These are phyloP conservation scores for Hypsibius dujardini DNA, from an alignment of 1,140 invertebrate genomes.

Conservation along the genomic window DNA sequence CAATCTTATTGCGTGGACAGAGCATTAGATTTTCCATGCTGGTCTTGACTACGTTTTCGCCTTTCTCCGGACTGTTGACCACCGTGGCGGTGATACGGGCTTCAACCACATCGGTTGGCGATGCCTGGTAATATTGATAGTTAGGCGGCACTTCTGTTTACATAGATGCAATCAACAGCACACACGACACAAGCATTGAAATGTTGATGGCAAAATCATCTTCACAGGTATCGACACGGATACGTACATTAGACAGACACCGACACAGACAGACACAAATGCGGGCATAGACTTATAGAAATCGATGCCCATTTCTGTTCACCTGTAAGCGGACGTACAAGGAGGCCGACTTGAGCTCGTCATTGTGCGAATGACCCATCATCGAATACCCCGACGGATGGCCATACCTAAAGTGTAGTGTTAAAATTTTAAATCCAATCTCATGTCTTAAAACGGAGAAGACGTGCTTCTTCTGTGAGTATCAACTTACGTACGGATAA, in stretches of 20 bases:
- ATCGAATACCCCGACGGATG: background rate
- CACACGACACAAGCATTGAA: too few species aligned
- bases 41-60: background rate
- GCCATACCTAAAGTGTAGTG: background rate
- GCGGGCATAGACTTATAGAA: too few species aligned
- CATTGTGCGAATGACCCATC: background rate
- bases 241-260: too few species aligned
- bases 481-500: background rate
- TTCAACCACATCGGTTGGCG: background rate
- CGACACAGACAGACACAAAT: too few species aligned
- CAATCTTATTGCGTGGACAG: background rate
- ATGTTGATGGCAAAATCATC: too few species aligned
- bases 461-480: background rate
- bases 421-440: too few species aligned
- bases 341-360: background rate
- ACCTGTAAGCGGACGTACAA: slow-evolving; percentile 8
- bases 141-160: too few species aligned
- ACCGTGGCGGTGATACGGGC: background rate
- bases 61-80: slow-evolving; percentile 8
- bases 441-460: background rate
- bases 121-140: background rate
- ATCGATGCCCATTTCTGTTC: background rate
- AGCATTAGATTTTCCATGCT: slow-evolving; percentile 6
- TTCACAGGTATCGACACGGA: too few species aligned
- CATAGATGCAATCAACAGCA: too few species aligned